Conservation (phyloP, 2,113 vertebrate genomes). For the Corapipo altera region DNA sequence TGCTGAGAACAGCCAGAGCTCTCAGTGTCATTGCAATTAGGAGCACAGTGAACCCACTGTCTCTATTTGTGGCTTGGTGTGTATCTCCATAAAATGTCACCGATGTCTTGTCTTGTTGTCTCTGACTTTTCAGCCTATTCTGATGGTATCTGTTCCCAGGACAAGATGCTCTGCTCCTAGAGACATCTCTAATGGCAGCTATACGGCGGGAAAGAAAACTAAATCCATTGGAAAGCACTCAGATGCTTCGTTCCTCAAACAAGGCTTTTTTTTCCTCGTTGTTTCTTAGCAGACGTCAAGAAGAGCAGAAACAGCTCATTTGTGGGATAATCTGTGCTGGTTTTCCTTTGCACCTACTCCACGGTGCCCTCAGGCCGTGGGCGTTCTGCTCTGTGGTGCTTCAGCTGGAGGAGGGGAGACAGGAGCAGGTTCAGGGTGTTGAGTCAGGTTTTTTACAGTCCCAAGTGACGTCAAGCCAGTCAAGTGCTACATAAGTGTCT, state of each 20-base stretch:
- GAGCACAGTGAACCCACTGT: neutral
- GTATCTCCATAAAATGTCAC: neutral
- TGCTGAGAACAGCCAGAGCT: neutral
- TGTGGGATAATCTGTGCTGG: neutral
- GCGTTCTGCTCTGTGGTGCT: neutral
- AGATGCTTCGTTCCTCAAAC: neutral
- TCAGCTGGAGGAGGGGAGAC: neutral
- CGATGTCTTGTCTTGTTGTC: neutral
- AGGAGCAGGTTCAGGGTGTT: neutral
- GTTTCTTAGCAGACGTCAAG: neutral
- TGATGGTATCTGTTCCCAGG: neutral
- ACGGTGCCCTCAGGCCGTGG: neutral
- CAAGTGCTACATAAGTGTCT: neutral
- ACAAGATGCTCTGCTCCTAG: neutral
- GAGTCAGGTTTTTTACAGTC: conserved; percentile 12
- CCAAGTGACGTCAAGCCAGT: neutral
- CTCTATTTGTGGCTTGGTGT: neutral
- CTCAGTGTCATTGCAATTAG: neutral
- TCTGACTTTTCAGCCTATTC: neutral
- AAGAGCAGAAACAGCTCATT: neutral
- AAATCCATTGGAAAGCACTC: neutral
- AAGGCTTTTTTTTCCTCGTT: neutral
- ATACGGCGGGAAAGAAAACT: accelerated
- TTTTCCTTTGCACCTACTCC: neutral
- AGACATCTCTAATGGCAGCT: neutral